Conservation (phyloP, 1,140 invertebrate species). For the Sitophilus oryzae region DNA sequence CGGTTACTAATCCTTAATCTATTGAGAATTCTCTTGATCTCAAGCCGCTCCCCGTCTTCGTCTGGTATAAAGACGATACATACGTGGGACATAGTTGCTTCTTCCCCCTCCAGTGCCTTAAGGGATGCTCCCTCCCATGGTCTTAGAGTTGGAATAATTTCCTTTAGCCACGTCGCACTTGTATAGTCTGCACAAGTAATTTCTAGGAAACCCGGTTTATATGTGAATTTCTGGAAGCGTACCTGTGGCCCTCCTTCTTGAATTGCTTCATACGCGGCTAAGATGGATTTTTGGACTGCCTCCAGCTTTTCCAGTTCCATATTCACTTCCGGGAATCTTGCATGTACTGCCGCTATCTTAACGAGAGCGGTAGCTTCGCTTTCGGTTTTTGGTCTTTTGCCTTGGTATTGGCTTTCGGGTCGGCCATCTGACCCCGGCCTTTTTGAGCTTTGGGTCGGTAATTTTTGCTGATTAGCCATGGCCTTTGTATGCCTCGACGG, state of each 20-base stretch:
- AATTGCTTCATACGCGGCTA: neutral
- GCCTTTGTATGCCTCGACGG: too few species aligned
- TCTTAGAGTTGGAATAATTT: neutral
- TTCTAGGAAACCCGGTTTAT: conserved; percentile 1
- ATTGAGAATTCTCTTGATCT: too few species aligned
- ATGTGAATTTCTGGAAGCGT: conserved; percentile 5
- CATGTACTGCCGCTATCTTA: conserved; percentile 1
- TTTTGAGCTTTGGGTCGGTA: too few species aligned
- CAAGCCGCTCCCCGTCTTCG: too few species aligned
- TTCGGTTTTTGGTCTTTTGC: too few species aligned
- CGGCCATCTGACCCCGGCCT: too few species aligned
- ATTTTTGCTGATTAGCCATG: too few species aligned
- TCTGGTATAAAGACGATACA: too few species aligned
- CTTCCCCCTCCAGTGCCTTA: conserved; percentile 7
- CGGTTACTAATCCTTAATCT: too few species aligned
- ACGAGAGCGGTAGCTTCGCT: too few species aligned
- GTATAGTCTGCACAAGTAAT: conserved; percentile 4
- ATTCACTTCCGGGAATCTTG: neutral
- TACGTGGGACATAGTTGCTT: too few species aligned
- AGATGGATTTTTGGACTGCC: conserved; percentile 3
- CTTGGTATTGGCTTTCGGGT: too few species aligned
- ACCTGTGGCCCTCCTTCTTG: neutral
- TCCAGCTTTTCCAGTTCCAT: neutral
- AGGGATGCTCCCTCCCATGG: conserved; percentile 2
- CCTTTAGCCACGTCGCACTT: conserved; percentile 14